Conservation (phyloP, 2,113 vertebrate species). For the Odobenus rosmarus region DNA sequence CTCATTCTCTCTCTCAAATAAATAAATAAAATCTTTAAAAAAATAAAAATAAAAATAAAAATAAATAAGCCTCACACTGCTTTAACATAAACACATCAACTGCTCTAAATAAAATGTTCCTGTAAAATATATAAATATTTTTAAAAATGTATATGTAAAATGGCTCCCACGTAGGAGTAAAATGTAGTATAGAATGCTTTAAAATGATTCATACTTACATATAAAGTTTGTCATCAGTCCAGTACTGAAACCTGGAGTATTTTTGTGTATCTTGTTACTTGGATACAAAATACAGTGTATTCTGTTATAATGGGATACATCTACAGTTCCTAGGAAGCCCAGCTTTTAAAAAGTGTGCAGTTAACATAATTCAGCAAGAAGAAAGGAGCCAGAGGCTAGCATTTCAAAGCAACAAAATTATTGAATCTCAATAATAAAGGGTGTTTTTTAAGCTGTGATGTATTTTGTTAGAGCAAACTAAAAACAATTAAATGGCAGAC, state of each 20-base stretch:
- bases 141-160: background rate
- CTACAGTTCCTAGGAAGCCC: background rate
- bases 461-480: slow-evolving; percentile 41
- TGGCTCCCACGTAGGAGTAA: background rate
- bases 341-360: slow-evolving; percentile 2
- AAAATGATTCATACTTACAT: background rate
- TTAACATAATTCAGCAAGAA: background rate
- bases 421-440: background rate
- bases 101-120: slow-evolving; percentile 25
- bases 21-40: too few relatives aligned
- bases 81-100: slow-evolving; percentile 24
- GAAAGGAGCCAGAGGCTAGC: background rate
- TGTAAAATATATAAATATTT: background rate
- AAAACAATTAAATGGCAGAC: slow-evolving; percentile 30
- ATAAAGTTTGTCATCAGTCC: background rate
- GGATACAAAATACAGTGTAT: background rate
- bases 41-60: too few relatives aligned
- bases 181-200: background rate
- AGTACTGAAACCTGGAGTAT: background rate
- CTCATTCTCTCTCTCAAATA: too few relatives aligned
- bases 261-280: slow-evolving; percentile 9
- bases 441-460: slow-evolving; percentile 16
- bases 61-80: background rate
- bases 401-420: slow-evolving; percentile 5
- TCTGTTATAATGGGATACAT: background rate